phyloP scores from a whole-genome alignment of 2,888 invertebrate species.

The Pseudanteris insignis region DNA sequence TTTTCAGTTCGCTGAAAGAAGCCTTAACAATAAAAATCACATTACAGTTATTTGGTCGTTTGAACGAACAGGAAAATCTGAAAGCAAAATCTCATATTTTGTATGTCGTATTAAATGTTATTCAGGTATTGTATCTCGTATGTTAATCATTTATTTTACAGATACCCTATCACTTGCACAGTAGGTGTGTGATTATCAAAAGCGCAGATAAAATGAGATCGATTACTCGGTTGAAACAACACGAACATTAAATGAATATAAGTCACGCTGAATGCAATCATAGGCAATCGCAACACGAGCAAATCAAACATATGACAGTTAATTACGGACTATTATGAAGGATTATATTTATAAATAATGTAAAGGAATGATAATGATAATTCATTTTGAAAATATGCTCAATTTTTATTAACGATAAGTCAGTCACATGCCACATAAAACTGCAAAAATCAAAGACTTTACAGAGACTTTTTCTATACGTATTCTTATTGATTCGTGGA shows the following conservation, averaged over 20 bases:
- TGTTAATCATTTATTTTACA: conserved; percentile 52
- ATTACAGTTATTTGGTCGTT: conserved; percentile 11
- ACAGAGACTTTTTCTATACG: no score
- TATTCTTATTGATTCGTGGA: no score
- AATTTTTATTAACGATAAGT: no score
- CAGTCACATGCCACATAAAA: no score
- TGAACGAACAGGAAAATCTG: conserved; percentile 15
- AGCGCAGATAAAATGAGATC: conserved; percentile 33
- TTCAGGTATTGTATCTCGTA: conserved; percentile 20
- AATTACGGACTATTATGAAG: conserved; percentile 39
- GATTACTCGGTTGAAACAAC: conserved; percentile 10
- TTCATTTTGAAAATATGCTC: no score
- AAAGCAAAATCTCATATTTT: conserved; percentile 19
- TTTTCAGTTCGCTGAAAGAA: conserved; percentile 4
- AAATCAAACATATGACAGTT: conserved; percentile 23
- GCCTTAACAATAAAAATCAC: conserved; percentile 8
- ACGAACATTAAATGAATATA: conserved; percentile 25
- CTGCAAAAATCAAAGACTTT: no score
- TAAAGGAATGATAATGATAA: no score
- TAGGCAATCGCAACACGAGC: conserved; percentile 18
- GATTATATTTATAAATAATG: no score
- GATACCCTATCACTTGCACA: conserved; percentile 49
- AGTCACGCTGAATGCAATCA: conserved; percentile 13
- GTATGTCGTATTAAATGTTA: conserved; percentile 17
- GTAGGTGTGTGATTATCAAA: conserved; percentile 49